Percentiles rank a stretch among this genome's conserved stretches.
phyloP scores from a whole-genome alignment of 2,113 vertebrate genomes.

The Tyto alba region DNA sequence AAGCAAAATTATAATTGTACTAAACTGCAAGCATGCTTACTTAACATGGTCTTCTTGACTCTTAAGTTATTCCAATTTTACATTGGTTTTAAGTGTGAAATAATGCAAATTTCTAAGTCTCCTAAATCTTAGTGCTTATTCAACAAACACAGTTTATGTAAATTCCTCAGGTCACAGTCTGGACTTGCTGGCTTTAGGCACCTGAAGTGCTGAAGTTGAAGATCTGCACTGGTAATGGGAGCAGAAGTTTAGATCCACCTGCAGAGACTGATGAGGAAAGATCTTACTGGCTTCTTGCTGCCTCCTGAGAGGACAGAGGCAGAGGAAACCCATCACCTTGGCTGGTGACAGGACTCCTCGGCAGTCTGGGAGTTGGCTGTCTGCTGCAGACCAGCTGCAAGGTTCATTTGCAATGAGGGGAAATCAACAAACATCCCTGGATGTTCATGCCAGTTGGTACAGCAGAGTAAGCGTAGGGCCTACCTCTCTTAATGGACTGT shows the following conservation, averaged over 20 bases:
- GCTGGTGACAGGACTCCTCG: not conserved
- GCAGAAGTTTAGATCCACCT: not conserved
- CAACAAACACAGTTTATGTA: not conserved
- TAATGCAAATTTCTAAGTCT: not conserved
- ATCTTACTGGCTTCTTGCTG: not conserved
- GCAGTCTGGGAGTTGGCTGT: not conserved
- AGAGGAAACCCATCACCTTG: not conserved
- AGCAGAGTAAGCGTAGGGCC: not conserved
- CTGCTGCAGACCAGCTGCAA: not conserved
- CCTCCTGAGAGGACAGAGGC: not conserved
- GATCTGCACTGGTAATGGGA: not conserved
- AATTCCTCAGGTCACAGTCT: not conserved
- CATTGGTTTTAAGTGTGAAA: not conserved
- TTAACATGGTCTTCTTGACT: not conserved
- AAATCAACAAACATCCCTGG: not conserved
- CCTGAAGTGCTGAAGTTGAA: not conserved
- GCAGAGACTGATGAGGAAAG: not conserved
- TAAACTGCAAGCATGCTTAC: not conserved
- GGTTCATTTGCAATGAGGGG: not conserved
- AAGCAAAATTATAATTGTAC: not conserved
- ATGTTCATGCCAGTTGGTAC: fast-evolving
- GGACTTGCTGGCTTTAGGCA: not conserved
- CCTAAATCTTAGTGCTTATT: not conserved
- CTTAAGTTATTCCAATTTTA: not conserved
- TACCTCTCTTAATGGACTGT: not conserved